Conservation (phyloP, 2,797 vertebrate species). For the Hemitrygon akajei region DNA sequence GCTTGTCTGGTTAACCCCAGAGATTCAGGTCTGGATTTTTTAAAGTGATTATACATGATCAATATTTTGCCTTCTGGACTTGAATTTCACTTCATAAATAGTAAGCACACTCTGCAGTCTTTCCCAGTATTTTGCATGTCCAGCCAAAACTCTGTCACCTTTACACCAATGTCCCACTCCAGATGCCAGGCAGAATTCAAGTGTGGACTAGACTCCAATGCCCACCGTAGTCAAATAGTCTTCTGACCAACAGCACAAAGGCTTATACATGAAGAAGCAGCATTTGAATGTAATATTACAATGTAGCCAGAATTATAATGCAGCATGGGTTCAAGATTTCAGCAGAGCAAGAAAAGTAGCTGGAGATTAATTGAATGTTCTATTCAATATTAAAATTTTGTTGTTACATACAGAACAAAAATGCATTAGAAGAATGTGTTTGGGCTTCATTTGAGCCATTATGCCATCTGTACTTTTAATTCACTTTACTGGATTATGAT, state of each 20-base stretch:
- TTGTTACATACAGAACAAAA: background rate
- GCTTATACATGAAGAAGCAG: background rate
- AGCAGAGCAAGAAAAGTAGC: background rate
- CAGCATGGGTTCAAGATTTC: background rate
- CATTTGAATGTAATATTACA: too few relatives aligned
- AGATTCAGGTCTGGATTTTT: background rate
- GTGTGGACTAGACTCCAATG: background rate
- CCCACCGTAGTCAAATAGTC: background rate
- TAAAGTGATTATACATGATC: background rate
- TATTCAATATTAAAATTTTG: background rate
- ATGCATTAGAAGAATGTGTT: background rate
- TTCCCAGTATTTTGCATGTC: too few relatives aligned
- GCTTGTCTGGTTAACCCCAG: background rate
- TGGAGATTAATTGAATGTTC: background rate
- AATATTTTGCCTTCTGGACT: background rate
- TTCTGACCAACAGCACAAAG: background rate
- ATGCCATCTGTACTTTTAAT: background rate
- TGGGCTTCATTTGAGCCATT: background rate
- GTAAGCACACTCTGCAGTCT: background rate
- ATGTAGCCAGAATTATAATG: background rate
- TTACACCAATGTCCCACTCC: background rate
- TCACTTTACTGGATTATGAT: background rate
- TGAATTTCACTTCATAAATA: background rate
- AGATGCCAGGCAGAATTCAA: background rate
- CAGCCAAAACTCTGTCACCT: background rate